Conservation (phyloP, 2,797 vertebrate genomes). For the Manis pentadactyla region DNA sequence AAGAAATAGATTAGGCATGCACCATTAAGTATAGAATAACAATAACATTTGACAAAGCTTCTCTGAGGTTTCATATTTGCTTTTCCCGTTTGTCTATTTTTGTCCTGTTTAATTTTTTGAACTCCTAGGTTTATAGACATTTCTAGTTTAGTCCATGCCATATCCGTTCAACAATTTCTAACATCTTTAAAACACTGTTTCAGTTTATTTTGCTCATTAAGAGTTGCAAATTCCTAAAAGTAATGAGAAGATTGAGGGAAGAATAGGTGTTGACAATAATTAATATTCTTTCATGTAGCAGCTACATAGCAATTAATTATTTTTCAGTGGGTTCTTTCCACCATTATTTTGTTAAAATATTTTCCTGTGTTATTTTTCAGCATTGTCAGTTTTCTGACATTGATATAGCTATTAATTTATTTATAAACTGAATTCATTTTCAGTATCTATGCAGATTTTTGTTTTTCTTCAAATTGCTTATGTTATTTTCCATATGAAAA, state of each 20-base stretch:
- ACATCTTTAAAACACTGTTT: conserved; percentile 48
- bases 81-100: conserved; percentile 14
- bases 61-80: neutral
- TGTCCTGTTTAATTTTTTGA: neutral
- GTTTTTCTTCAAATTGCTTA: conserved; percentile 52
- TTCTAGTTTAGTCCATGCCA: conserved; percentile 27
- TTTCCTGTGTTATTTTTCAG: conserved; percentile 70
- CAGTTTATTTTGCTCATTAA: conserved; percentile 69
- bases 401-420: conserved; percentile 74
- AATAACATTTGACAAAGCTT: neutral
- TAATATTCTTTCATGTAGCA: conserved; percentile 64
- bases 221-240: conserved; percentile 62
- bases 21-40: neutral
- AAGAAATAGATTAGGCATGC: neutral
- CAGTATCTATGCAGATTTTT: conserved; percentile 39
- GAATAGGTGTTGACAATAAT: conserved; percentile 70
- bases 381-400: conserved; percentile 60
- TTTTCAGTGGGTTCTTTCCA: conserved; percentile 68
- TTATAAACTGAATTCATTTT: conserved; percentile 56
- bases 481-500: conserved; percentile 46
- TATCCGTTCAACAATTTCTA: conserved; percentile 46
- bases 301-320: conserved; percentile 70
- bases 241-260: conserved; percentile 74
- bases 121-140: neutral
- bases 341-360: conserved; percentile 44